These are phyloP conservation scores for Xanthia togata DNA, from an alignment of 2,888 invertebrate species.

Conservation along the genomic window DNA sequence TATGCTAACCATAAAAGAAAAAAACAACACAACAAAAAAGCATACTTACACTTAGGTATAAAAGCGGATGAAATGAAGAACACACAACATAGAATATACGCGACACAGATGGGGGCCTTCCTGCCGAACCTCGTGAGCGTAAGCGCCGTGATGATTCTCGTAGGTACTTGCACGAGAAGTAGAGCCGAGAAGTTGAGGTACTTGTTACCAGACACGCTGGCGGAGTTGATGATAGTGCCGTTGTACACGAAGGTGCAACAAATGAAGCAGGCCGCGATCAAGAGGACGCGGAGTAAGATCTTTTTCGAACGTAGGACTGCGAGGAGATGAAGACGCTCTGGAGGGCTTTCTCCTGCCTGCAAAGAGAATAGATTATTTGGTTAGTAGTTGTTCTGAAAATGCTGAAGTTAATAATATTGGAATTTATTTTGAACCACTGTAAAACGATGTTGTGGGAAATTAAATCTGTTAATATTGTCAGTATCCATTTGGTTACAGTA, in stretches of 20 bases:
- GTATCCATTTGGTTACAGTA: neutral
- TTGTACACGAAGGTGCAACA: constrained; percentile 94
- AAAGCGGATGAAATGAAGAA: constrained; percentile 90
- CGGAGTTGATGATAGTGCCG: constrained; percentile 94
- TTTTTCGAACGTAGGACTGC: constrained; percentile 80
- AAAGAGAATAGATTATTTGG: constrained; percentile 14
- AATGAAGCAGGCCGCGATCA: constrained; percentile 92
- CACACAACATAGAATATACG: constrained; percentile 85
- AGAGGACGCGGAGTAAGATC: constrained; percentile 77
- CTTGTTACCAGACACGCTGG: constrained; percentile 93
- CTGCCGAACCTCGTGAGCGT: constrained; percentile 92
- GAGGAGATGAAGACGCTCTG: constrained; percentile 69
- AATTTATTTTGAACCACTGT: neutral
- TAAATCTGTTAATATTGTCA: constrained; percentile 10
- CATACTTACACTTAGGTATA: constrained; percentile 86
- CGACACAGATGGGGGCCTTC: constrained; percentile 83
- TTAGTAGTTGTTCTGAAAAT: neutral
- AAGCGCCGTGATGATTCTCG: constrained; percentile 84
- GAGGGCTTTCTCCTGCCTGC: constrained; percentile 67
- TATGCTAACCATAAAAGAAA: neutral
- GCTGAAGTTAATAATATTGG: neutral
- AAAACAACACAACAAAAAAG: neutral
- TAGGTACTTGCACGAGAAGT: constrained; percentile 92
- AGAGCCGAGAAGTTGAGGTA: constrained; percentile 94
- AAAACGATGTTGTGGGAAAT: constrained; percentile 9